Evolutionary conservation across 2,888 invertebrate genomes (phyloP), one percentile per base, ranked within the genome.

Genomic region (Conchocele bisecta): DNA sequence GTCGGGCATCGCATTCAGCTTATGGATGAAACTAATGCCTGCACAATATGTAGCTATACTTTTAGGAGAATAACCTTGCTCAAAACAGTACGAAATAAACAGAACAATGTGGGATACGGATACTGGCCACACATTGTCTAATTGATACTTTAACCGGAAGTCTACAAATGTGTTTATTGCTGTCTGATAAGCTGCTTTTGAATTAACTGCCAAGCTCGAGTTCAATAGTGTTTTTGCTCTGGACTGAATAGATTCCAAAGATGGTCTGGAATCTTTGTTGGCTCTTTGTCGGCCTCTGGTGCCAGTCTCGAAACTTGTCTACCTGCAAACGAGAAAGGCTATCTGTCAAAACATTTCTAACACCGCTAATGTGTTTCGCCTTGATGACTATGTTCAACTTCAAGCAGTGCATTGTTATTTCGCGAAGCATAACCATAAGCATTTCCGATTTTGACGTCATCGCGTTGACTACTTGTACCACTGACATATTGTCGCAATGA

Each of bases 401-500:
- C n/a, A 67, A 31, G 46, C 35, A 46, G 1, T 22, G 15, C 28
- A 69, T 31, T 6, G 63, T 44, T 7, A 70, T 37, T 24, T 9
- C 17, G 11, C 70, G 41, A 0, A 64, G 13, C 3, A 70, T 28
- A 6, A 20, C 33, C 70, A 64, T 70, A 31, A 64, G 46, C 15
- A 20, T 0, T 5, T 33, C 22, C 13, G 60, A 54, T 24, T 54
- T 60, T 7, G 53, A 53, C 15, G 60, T 54, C 44, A 24, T 13
- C 13, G 15, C 17, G 33, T 68, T 68, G 9, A 68, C 24, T 28
- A 68, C 54, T 11, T 35, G 22, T n/a, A 68, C 68, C 13, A 60
- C 54, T 53, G 68, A 51, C 20, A 15, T 17, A 28, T 68, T 68
- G 31, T 68, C 68, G 37, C 46, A 59, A 22, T 33, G 29, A 44